These are phyloP conservation scores for Danaus melanippus DNA, from an alignment of 1,140 invertebrate genomes.

Conservation along the genomic window DNA sequence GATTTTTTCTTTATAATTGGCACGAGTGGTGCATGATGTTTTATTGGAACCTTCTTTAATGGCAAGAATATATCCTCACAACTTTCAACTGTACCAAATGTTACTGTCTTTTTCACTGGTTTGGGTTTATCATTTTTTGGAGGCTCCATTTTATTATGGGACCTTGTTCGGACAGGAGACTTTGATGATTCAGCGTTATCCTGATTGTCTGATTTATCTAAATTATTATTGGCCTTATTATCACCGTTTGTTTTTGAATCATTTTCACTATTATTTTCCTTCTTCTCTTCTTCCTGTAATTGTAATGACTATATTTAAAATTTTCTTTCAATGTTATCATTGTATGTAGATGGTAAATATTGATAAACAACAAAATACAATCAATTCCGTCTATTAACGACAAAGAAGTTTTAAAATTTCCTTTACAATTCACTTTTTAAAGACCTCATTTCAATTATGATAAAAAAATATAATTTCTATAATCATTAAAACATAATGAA, in stretches of 20 bases:
- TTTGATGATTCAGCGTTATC: slow-evolving; percentile 45
- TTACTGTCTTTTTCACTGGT: slow-evolving; percentile 70
- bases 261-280: slow-evolving; percentile 63
- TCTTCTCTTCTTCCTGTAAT: slow-evolving; percentile 69
- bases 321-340: too few relatives aligned
- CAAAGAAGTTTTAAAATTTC: too few relatives aligned
- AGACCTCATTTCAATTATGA: too few relatives aligned
- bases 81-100: slow-evolving; percentile 69
- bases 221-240: slow-evolving; percentile 38
- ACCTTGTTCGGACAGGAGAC: slow-evolving; percentile 66
- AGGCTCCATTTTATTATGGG: slow-evolving; percentile 70
- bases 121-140: slow-evolving; percentile 57
- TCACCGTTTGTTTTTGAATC: slow-evolving; percentile 44
- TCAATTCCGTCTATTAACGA: too few relatives aligned
- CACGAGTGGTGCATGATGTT: slow-evolving; percentile 65
- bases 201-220: slow-evolving; percentile 33
- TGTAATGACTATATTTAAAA: too few relatives aligned
- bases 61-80: slow-evolving; percentile 67
- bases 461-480: background rate
- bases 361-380: too few relatives aligned
- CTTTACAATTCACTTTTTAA: too few relatives aligned
- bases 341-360: too few relatives aligned
- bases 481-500: slow-evolving; percentile 2
- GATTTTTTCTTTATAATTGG: slow-evolving; percentile 72
- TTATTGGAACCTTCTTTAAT: slow-evolving; percentile 59